Conservation (phyloP, 1,140 invertebrate genomes). For the Bombus difficillimus region DNA sequence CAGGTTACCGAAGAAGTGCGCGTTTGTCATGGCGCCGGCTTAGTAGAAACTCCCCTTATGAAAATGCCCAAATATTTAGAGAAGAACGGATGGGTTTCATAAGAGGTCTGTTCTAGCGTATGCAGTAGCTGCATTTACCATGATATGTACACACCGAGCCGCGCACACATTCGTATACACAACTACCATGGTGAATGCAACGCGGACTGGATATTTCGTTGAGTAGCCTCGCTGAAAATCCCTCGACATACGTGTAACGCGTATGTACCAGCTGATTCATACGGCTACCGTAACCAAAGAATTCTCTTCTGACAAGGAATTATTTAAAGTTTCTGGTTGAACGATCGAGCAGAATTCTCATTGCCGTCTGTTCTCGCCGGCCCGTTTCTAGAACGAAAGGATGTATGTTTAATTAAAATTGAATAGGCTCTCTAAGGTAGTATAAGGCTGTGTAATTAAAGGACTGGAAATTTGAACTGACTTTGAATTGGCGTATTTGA, state of each 20-base stretch:
- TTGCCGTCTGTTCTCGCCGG: not conserved
- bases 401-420: constrained; percentile 21
- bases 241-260: not conserved
- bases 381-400: too few relatives aligned
- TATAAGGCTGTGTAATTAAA: not conserved
- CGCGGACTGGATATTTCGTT: constrained; percentile 35
- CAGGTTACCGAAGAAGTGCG: constrained; percentile 28
- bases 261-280: not conserved
- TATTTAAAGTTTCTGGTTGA: constrained; percentile 25
- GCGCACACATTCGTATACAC: constrained; percentile 7
- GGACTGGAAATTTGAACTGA: not conserved
- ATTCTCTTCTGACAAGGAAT: constrained; percentile 24
- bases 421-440: not conserved
- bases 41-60: constrained; percentile 31
- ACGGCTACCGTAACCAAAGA: constrained; percentile 11
- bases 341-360: not conserved
- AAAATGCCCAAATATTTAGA: constrained; percentile 66
- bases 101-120: constrained; percentile 41
- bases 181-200: constrained; percentile 18
- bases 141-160: constrained; percentile 23
- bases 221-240: constrained; percentile 27
- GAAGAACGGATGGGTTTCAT: constrained; percentile 54
- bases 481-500: not conserved
- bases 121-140: constrained; percentile 41
- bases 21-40: constrained; percentile 35